Percentiles rank a stretch among this genome's conserved stretches.
Conservation (phyloP, 2,888 invertebrate species). For the Drosophila sordidula region DNA sequence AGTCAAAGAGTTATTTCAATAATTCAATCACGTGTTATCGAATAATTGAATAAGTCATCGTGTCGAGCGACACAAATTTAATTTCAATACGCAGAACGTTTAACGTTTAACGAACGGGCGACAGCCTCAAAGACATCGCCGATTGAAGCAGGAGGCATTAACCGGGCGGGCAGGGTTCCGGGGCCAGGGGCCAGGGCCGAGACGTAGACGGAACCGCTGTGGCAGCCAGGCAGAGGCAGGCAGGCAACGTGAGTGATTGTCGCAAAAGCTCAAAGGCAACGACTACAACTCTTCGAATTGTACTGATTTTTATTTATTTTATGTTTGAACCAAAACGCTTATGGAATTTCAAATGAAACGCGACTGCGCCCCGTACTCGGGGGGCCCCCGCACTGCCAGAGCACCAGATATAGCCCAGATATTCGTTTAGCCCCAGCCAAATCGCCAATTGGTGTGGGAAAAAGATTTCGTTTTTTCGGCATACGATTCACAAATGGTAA, state of each 20-base stretch:
- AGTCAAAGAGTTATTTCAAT: constrained; percentile 61
- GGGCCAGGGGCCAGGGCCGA: not conserved
- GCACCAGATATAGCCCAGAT: constrained; percentile 46
- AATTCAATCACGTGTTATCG: constrained; percentile 80
- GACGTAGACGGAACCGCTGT: constrained; percentile 22
- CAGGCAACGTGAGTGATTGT: constrained; percentile 76
- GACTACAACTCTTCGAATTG: constrained; percentile 74
- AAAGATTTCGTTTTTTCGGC: constrained; percentile 32
- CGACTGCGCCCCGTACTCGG: constrained; percentile 59
- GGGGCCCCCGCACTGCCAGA: constrained; percentile 19
- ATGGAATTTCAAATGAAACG: constrained; percentile 75
- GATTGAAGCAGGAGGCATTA: constrained; percentile 45
- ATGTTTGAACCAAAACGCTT: constrained; percentile 81
- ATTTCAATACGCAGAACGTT: constrained; percentile 78
- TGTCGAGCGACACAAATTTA: constrained; percentile 78
- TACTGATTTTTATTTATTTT: constrained; percentile 82
- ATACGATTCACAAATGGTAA: constrained; percentile 6
- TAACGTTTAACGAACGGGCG: constrained; percentile 55
- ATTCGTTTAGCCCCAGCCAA: constrained; percentile 23
- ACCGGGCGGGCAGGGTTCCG: not conserved
- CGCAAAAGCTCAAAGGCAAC: constrained; percentile 79
- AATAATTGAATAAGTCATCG: constrained; percentile 80
- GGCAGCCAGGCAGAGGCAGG: constrained; percentile 43
- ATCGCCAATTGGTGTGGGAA: constrained; percentile 73
- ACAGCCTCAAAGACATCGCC: constrained; percentile 69